Conservation (phyloP, 2,888 invertebrate species). For the Drosophila mulleri region DNA sequence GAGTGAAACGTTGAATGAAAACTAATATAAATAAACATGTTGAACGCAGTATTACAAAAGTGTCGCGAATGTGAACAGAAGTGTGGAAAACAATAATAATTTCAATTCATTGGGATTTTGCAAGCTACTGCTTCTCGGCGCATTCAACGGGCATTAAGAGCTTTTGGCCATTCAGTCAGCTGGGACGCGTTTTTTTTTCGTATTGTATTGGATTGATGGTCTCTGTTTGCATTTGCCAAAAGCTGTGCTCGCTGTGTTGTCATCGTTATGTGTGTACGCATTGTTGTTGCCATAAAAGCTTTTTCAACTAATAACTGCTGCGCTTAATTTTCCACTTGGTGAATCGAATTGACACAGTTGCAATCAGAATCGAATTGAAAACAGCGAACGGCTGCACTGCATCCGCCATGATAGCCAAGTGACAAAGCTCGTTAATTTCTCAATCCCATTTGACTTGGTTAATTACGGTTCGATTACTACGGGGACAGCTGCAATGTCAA, state of each 20-base stretch:
- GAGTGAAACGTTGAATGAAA: constrained; percentile 1
- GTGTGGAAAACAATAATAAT: not conserved
- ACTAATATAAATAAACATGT: not conserved
- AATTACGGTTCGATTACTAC: constrained; percentile 17
- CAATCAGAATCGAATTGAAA: constrained; percentile 8
- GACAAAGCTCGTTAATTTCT: constrained; percentile 6
- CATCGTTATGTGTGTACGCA: constrained; percentile 61
- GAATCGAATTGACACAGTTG: constrained; percentile 49
- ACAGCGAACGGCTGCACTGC: constrained; percentile 27
- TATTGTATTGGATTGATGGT: constrained; percentile 4
- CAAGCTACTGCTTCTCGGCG: not conserved
- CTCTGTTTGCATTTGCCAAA: constrained; percentile 41
- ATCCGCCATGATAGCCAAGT: constrained; percentile 35
- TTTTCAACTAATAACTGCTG: constrained; percentile 49
- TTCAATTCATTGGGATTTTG: not conserved
- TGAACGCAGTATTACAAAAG: not conserved
- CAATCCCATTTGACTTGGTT: constrained; percentile 14
- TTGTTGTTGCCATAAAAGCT: constrained; percentile 51
- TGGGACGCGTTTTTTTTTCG: constrained; percentile 41
- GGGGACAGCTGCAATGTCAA: constrained; percentile 78
- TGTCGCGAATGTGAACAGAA: too few relatives aligned
- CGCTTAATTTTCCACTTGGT: constrained; percentile 45
- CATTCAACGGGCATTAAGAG: not conserved
- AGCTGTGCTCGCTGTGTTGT: constrained; percentile 55
- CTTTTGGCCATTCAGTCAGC: constrained; percentile 40